Base-by-base conservation (phyloP, 37 sponge, comb jelly and placozoan genomes). In the Chondrosia reniformis region DNA sequence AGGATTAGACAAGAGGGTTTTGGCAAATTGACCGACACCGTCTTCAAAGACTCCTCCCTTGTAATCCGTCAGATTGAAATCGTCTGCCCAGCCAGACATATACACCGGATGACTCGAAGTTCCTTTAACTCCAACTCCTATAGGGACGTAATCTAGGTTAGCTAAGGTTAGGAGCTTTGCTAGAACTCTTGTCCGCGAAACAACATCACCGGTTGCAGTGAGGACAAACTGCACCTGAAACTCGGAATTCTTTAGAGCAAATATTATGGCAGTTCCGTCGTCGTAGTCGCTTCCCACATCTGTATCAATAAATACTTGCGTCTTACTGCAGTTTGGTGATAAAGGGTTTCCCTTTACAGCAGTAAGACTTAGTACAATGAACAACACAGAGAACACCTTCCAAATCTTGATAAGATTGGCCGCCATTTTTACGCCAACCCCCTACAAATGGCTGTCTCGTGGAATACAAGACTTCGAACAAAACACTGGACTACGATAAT, bases 271-370 rank as follows among this genome's bases (percentile, higher is more conserved):
- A 33, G 84, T 72, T 38, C 40, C 73, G 69, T 92, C 92, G 72
- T 92, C 92, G 34, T 81, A 46, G 33, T 73, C 80, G 1, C 82
- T 77, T 24, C 92, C 92, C 25, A 92, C 84, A 80, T 92, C 92
- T 4, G 92, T 92, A 76, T 92, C 92, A 33, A 92, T 92, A 36
- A 92, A 67, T 7, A 92, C 92, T n/a, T 89, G 89, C 13, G 21
- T 42, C 49, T 28, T 75, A 12, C 59, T 45, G 13, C 72, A 69
- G 41, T 69, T 44, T 10, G 25, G n/a, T n/a, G n/a, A n/a, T n/a
- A n/a, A n/a, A n/a, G n/a, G n/a, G n/a, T n/a, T n/a, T n/a, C n/a
- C n/a, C n/a, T n/a, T n/a, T n/a, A n/a, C n/a, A n/a, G n/a, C n/a
- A n/a, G n/a, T n/a, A n/a, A n/a, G n/a, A n/a, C n/a, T n/a, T n/a